A percentile compares a stretch with the other conserved stretches of the same genome.
These are phyloP conservation scores for Atherinosoma microstoma DNA, from an alignment of 2,797 vertebrate species.

Conservation along the genomic window DNA sequence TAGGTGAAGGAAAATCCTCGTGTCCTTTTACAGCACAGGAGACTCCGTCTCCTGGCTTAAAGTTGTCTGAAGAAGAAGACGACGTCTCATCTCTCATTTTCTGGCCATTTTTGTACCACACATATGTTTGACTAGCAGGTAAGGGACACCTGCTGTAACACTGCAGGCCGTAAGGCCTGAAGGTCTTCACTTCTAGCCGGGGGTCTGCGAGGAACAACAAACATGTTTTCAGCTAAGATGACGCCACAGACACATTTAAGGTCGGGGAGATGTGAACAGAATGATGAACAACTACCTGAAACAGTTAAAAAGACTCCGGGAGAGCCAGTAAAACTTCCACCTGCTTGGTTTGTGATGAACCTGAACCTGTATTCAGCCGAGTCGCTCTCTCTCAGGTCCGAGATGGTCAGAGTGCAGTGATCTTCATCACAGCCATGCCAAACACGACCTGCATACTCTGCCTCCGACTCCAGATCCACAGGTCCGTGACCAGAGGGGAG, in stretches of 20 bases:
- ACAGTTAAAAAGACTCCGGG: conserved; percentile 37
- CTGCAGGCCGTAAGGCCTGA: background rate
- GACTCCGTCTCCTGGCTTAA: background rate
- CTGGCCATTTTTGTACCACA: conserved; percentile 38
- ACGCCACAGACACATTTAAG: too few relatives aligned
- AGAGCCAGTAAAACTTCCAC: background rate
- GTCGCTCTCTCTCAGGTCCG: conserved; percentile 41
- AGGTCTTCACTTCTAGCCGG: too few relatives aligned
- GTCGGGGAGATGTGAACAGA: too few relatives aligned
- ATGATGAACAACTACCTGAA: conserved; percentile 26
- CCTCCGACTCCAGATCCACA: conserved; percentile 2
- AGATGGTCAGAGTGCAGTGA: conserved; percentile 4
- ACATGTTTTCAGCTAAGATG: too few relatives aligned
- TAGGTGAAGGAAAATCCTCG: conserved; percentile 3
- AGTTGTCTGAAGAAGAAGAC: background rate
- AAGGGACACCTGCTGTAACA: conserved; percentile 30
- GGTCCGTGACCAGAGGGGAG: rapidly evolving
- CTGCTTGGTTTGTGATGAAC: conserved; percentile 7
- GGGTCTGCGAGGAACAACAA: background rate
- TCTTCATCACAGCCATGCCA: rapidly evolving
- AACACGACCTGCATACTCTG: conserved; percentile 23
- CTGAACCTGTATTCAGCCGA: conserved; percentile 42
- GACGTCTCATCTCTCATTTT: rapidly evolving
- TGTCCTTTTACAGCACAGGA: conserved; percentile 26
- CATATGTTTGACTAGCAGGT: background rate